Conservation (phyloP, 1,140 invertebrate genomes). For the Ganaspis sp. region DNA sequence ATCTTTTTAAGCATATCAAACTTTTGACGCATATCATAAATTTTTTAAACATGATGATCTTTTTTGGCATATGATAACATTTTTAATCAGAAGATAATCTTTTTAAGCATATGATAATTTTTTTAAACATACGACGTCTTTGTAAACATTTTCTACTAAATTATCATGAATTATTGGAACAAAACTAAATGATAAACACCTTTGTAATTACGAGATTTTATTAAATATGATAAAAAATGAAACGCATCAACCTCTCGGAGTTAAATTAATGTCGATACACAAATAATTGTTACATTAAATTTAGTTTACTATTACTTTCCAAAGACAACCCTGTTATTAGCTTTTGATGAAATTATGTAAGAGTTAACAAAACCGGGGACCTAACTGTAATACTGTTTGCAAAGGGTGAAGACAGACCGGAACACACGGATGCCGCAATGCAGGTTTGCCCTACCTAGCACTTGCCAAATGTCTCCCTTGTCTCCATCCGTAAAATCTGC, state of each 20-base stretch:
- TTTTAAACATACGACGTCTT: too few species aligned
- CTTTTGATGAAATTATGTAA: background rate
- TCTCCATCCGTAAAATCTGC: background rate
- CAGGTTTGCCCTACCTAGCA: constrained; percentile 32
- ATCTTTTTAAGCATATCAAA: too few species aligned
- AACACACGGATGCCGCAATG: constrained; percentile 46
- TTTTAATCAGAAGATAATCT: too few species aligned
- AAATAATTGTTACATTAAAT: background rate
- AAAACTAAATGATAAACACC: too few species aligned
- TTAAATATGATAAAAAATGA: background rate
- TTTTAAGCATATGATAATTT: too few species aligned
- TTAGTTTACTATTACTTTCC: background rate
- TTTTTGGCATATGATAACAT: too few species aligned
- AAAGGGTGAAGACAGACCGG: background rate
- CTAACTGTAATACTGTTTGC: background rate
- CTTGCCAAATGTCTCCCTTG: constrained; percentile 37
- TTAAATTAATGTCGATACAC: background rate
- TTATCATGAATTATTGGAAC: too few species aligned
- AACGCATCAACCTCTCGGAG: background rate
- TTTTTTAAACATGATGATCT: too few species aligned
- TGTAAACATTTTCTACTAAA: too few species aligned
- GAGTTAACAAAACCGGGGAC: background rate
- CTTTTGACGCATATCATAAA: too few species aligned
- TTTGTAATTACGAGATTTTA: too few species aligned
- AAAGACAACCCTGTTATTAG: background rate